Evolutionary conservation across 2,113 vertebrate species (phyloP).

Genomic region (Drymodes brunneopygia): DNA sequence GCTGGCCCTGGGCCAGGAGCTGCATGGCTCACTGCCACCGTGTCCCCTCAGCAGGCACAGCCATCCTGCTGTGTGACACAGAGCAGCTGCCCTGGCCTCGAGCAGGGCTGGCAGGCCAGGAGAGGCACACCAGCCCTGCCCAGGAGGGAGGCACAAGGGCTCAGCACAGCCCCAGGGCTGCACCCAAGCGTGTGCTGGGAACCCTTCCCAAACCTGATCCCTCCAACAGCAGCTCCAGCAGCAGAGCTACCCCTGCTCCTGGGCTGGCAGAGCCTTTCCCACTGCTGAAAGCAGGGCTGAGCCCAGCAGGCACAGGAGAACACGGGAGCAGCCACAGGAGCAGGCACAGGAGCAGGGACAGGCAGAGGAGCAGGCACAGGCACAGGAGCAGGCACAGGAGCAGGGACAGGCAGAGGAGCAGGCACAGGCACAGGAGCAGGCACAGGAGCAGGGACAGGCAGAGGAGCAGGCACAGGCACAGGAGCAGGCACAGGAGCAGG

Average conservation of each 20-base stretch:
- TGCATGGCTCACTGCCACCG: rapidly evolving
- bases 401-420: too few relatives aligned
- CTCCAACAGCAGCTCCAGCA: background rate
- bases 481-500: too few relatives aligned
- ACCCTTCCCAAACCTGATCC: too few relatives aligned
- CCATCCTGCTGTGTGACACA: rapidly evolving
- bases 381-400: too few relatives aligned
- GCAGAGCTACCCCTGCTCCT: background rate
- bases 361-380: too few relatives aligned
- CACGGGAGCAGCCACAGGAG: too few relatives aligned
- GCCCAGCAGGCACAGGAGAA: background rate
- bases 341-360: too few relatives aligned
- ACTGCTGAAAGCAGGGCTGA: rapidly evolving
- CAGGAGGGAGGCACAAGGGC: background rate
- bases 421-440: too few relatives aligned
- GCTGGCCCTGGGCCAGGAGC: background rate
- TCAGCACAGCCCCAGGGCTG: background rate
- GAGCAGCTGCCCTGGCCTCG: background rate
- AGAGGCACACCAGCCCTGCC: background rate
- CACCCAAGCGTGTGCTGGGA: rapidly evolving
- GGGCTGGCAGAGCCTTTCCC: background rate
- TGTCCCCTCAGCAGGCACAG: background rate
- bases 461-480: too few relatives aligned
- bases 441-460: too few relatives aligned
- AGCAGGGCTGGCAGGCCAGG: background rate